These are phyloP conservation scores for Anastrepha ludens DNA, from an alignment of 1,140 invertebrate species.

Conservation along the genomic window DNA sequence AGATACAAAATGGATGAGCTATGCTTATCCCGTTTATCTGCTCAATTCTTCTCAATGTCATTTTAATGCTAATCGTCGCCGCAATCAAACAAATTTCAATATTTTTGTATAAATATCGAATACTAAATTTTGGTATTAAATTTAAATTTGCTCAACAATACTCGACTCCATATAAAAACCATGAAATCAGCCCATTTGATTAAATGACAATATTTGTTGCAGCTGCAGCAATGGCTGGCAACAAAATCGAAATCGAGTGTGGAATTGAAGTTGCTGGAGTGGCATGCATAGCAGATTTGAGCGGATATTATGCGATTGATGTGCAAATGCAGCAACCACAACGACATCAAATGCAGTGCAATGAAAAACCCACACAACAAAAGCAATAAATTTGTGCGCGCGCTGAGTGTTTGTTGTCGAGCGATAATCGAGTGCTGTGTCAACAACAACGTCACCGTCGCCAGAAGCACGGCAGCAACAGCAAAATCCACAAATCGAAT, in stretches of 20 bases:
- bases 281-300: constrained; percentile 9
- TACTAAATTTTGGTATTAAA: not conserved
- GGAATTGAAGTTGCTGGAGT: constrained; percentile 30
- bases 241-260: constrained; percentile 36
- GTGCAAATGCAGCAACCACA: not conserved
- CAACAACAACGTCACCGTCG: constrained; percentile 12
- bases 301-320: constrained; percentile 23
- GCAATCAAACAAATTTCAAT: no score
- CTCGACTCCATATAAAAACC: not conserved
- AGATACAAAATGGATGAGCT: no score
- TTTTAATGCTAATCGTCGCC: no score
- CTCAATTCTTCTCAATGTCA: no score
- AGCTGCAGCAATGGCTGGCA: not conserved
- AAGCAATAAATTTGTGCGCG: not conserved
- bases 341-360: not conserved
- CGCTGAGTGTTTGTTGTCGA: constrained; percentile 48
- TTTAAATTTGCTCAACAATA: not conserved
- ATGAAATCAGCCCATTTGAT: not conserved
- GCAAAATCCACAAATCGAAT: constrained; percentile 40
- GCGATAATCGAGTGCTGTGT: constrained; percentile 47
- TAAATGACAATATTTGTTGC: constrained; percentile 18
- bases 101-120: not conserved
- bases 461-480: constrained; percentile 20
- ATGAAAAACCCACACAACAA: not conserved
- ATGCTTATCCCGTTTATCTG: no score